A percentile compares a stretch with the other conserved stretches of the same genome.
These are phyloP conservation scores for Steinernema feltiae DNA, from an alignment of 1,140 invertebrate species.

Conservation along the genomic window DNA sequence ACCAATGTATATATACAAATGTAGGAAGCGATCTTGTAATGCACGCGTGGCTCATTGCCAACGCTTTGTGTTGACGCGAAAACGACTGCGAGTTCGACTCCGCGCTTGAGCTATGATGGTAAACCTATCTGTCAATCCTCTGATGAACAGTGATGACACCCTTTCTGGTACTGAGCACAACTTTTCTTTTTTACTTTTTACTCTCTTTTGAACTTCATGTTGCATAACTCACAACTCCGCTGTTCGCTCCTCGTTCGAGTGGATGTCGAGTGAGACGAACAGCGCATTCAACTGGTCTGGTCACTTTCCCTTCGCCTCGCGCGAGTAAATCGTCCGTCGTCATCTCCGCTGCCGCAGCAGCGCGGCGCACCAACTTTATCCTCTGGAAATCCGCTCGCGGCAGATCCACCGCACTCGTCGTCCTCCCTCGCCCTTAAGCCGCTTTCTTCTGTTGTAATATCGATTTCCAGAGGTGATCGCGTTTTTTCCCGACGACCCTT, in stretches of 20 bases:
- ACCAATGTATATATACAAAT: no score
- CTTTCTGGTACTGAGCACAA: neutral
- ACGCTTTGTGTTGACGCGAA: neutral
- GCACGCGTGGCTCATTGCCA: neutral
- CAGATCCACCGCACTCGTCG: neutral
- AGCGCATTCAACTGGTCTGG: neutral
- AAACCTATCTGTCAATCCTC: constrained; percentile 11
- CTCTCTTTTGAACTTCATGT: neutral
- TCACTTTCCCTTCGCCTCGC: neutral
- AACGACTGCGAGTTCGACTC: neutral
- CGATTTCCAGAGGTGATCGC: neutral
- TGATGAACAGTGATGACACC: neutral
- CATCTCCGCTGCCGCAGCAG: neutral
- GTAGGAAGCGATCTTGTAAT: neutral
- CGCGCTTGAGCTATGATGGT: neutral
- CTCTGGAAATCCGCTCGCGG: neutral
- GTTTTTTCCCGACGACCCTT: neutral
- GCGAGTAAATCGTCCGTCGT: neutral
- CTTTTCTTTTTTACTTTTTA: neutral
- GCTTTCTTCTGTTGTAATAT: neutral
- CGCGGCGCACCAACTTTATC: neutral
- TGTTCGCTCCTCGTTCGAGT: neutral
- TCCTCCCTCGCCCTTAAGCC: neutral
- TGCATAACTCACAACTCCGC: neutral
- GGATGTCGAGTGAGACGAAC: neutral